Evolutionary conservation across 2,888 invertebrate species (phyloP).

Genomic region (Bellardia bayeri): DNA sequence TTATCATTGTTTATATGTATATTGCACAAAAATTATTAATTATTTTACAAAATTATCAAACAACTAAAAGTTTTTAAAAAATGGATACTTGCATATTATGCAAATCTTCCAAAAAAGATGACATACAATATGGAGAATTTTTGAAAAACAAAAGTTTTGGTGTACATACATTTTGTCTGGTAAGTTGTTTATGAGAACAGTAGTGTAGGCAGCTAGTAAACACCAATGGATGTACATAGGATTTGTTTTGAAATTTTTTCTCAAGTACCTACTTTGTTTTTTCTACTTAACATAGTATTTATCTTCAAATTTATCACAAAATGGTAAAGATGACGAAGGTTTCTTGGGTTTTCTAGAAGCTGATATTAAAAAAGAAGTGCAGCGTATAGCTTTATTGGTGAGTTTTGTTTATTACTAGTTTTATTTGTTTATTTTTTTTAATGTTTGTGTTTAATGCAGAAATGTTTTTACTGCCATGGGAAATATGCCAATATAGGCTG

Average conservation of each 20-base stretch:
- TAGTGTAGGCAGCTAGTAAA: too few species aligned
- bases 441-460: constrained; percentile 84
- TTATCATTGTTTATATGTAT: not conserved
- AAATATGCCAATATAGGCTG: constrained; percentile 91
- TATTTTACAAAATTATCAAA: not conserved
- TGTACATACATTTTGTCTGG: constrained; percentile 91
- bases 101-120: constrained; percentile 68
- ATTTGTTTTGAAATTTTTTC: not conserved
- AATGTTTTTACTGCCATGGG: constrained; percentile 88
- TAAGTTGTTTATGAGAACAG: constrained; percentile 82
- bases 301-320: constrained; percentile 89
- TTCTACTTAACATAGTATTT: constrained; percentile 85
- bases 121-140: constrained; percentile 73
- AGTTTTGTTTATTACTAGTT: constrained; percentile 77
- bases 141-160: constrained; percentile 84
- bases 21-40: not conserved
- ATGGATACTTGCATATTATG: constrained; percentile 73
- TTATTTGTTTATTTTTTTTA: not conserved
- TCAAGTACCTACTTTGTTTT: not conserved
- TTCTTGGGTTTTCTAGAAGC: constrained; percentile 89
- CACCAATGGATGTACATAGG: too few species aligned
- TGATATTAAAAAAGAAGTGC: constrained; percentile 89
- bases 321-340: constrained; percentile 88
- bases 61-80: constrained; percentile 4
- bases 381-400: constrained; percentile 88